Conservation (phyloP, 2,888 invertebrate species). For the Alloplasta piceator region DNA sequence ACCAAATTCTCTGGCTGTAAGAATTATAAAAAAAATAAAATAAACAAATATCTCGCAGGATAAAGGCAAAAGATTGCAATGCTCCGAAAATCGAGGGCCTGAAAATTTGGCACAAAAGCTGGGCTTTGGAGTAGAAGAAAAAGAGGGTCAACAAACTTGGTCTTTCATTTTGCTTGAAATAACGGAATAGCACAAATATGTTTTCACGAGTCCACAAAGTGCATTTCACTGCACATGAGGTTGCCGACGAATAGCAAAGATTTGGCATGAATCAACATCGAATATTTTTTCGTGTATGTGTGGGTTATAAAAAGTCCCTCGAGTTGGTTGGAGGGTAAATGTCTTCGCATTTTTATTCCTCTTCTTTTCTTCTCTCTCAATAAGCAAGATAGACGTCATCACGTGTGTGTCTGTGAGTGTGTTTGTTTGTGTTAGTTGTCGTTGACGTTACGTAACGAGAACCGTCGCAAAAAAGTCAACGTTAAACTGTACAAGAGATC, state of each 20-base stretch:
- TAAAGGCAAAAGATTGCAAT: too few relatives aligned
- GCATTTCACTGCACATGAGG: not conserved
- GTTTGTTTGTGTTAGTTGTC: not conserved
- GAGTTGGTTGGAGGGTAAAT: constrained; percentile 7
- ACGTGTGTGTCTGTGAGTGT: not conserved
- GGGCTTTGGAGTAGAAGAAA: not conserved
- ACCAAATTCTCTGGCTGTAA: too few relatives aligned
- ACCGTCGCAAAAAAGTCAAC: constrained; percentile 29
- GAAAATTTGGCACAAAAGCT: too few relatives aligned
- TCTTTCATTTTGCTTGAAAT: not conserved
- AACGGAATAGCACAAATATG: too few relatives aligned
- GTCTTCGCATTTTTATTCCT: not conserved
- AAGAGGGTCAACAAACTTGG: not conserved
- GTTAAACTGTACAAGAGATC: constrained; percentile 15
- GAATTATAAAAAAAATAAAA: too few relatives aligned
- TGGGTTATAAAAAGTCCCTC: not conserved
- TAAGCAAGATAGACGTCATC: too few relatives aligned
- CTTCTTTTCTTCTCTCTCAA: not conserved
- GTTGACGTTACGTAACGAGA: constrained; percentile 34
- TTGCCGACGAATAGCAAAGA: not conserved
- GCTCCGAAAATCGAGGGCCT: too few relatives aligned
- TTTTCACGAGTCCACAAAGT: not conserved
- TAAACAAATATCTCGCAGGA: too few relatives aligned
- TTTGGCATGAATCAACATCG: not conserved
- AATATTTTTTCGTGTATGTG: not conserved